phyloP scores from a whole-genome alignment of 2,888 invertebrate species.

The Euplexia lucipara region DNA sequence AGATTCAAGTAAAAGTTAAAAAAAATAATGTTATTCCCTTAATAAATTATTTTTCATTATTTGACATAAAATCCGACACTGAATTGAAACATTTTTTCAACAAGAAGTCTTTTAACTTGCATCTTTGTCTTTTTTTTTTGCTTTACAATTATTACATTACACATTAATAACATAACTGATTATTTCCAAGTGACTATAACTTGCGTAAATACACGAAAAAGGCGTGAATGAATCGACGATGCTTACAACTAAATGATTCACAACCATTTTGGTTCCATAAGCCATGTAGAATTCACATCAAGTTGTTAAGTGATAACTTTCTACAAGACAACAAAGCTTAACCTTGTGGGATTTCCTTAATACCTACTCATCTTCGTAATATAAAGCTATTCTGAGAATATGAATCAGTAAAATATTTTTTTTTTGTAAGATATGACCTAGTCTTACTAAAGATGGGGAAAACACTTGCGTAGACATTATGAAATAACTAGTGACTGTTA shows the following conservation, averaged over 20 bases:
- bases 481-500: constrained; percentile 21
- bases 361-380: constrained; percentile 4
- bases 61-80: no score
- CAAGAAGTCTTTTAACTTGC: no score
- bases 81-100: no score
- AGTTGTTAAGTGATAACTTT: constrained; percentile 40
- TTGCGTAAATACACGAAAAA: constrained; percentile 14
- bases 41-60: no score
- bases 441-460: constrained; percentile 29
- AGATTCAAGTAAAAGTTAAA: no score
- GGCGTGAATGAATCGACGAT: constrained; percentile 22
- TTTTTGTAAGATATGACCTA: constrained; percentile 47
- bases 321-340: constrained; percentile 26
- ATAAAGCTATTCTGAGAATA: constrained; percentile 34
- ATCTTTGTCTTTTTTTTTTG: no score
- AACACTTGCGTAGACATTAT: constrained; percentile 21
- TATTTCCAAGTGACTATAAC: neutral
- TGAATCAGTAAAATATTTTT: constrained; percentile 24
- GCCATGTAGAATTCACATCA: constrained; percentile 34
- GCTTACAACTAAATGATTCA: constrained; percentile 39
- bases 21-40: no score
- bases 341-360: constrained; percentile 46
- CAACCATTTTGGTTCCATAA: constrained; percentile 24
- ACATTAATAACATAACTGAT: no score
- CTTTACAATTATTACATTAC: no score